Conservation (phyloP, 64 coral and sea anemone species). For the Astreopora myriophthalma region DNA sequence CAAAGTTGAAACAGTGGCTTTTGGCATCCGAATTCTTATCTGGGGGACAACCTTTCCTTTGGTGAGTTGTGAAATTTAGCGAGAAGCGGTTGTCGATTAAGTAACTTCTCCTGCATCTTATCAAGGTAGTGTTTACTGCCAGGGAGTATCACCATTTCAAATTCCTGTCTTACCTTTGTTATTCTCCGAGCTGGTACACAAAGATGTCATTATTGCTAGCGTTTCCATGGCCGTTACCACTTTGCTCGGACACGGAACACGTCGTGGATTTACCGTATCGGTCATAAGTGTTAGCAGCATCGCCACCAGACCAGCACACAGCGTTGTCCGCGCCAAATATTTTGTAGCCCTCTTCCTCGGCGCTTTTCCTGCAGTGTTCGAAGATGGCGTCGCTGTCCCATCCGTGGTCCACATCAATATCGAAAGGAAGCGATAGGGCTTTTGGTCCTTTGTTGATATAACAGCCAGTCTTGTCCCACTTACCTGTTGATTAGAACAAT, state of each 20-base stretch:
- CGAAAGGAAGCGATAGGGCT: not conserved
- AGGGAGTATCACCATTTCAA: no score
- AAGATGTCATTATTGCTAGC: not conserved
- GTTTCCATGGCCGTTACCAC: not conserved
- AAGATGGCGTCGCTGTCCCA: not conserved
- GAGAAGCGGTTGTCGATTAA: no score
- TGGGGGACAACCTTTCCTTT: no score
- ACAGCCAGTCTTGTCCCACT: not conserved
- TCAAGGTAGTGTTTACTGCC: no score
- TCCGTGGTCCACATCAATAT: not conserved
- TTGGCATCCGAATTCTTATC: no score
- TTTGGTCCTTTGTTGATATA: not conserved
- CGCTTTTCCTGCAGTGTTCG: not conserved
- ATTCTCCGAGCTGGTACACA: not conserved
- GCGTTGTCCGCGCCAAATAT: not conserved
- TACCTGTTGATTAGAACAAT: not conserved
- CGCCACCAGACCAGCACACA: not conserved
- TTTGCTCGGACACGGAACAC: not conserved
- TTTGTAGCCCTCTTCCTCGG: not conserved
- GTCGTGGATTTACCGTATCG: not conserved
- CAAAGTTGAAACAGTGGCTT: no score
- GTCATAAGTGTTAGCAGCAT: not conserved
- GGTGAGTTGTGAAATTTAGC: no score
- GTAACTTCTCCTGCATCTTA: no score
- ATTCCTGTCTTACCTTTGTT: not conserved